Conservation (phyloP, 2,888 invertebrate genomes). For the Resseliella maxima region DNA sequence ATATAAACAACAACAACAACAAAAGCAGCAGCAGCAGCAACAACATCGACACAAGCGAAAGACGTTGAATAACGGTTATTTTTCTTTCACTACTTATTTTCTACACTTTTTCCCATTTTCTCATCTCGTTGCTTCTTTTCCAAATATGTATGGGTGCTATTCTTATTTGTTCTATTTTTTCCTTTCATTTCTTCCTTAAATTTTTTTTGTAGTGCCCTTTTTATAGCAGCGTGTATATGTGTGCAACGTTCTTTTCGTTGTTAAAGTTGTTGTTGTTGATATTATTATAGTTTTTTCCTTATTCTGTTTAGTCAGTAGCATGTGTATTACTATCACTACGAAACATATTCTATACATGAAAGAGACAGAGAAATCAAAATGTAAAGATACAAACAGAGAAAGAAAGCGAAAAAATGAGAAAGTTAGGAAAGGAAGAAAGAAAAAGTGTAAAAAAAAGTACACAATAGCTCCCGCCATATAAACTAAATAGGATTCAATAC, state of each 20-base stretch:
- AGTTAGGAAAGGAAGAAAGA: neutral
- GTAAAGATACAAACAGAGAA: neutral
- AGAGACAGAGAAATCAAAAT: too few relatives aligned
- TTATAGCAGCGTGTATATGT: neutral
- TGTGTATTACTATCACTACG: constrained; percentile 23
- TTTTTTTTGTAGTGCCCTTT: neutral
- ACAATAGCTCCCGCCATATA: constrained; percentile 28
- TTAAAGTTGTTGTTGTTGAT: constrained; percentile 21
- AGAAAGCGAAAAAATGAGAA: neutral
- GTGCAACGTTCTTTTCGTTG: constrained; percentile 17
- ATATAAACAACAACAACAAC: too few relatives aligned
- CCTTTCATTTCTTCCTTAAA: constrained; percentile 29
- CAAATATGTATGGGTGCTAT: constrained; percentile 45
- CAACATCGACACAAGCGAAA: constrained; percentile 11
- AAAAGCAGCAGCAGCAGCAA: neutral
- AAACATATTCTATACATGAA: constrained; percentile 33
- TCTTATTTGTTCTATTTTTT: constrained; percentile 37
- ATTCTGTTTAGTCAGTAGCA: neutral
- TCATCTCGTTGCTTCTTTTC: neutral
- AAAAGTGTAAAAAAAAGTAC: neutral
- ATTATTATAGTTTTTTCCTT: constrained; percentile 38
- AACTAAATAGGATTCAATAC: constrained; percentile 48
- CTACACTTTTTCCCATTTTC: neutral
- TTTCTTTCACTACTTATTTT: constrained; percentile 48
- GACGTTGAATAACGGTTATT: constrained; percentile 48